A percentile compares a stretch with the other conserved stretches of the same genome.
These are phyloP conservation scores for Sebastes kiyomatsui DNA, from an alignment of 2,797 vertebrate genomes.

Conservation along the genomic window DNA sequence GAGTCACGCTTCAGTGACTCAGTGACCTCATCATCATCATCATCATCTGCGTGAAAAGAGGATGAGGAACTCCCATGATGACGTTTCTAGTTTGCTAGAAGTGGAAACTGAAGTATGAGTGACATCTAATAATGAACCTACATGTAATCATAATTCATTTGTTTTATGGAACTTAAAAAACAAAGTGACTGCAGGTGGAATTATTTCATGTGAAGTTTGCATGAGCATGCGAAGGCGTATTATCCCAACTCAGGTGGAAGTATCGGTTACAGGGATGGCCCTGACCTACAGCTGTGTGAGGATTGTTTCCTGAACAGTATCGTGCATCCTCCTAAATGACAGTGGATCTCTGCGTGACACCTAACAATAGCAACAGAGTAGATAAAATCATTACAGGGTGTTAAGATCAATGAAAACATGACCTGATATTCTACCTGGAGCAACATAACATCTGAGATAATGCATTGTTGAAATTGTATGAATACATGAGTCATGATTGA, in stretches of 20 bases:
- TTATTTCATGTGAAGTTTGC: background rate
- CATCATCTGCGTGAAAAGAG: background rate
- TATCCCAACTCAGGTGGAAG: background rate
- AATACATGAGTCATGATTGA: background rate
- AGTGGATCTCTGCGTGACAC: constrained; percentile 16
- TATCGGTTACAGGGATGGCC: constrained; percentile 37
- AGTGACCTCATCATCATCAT: background rate
- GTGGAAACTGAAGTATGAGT: background rate
- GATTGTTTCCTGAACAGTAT: constrained; percentile 37
- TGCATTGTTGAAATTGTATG: background rate
- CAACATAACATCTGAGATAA: background rate
- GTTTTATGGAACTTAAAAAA: background rate
- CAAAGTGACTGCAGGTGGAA: background rate
- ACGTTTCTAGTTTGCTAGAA: background rate
- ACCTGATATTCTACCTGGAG: background rate
- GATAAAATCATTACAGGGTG: constrained; percentile 6
- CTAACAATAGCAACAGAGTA: background rate
- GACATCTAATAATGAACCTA: background rate
- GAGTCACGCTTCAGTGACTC: constrained; percentile 18
- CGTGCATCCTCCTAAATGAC: constrained; percentile 34
- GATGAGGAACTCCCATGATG: constrained; percentile 27
- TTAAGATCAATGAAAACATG: background rate
- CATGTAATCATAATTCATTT: background rate
- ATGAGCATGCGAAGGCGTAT: background rate
- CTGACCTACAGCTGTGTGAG: constrained; percentile 31